Evolutionary conservation across 2,888 invertebrate genomes (phyloP).

Genomic region (Koerneria pararmatus): DNA sequence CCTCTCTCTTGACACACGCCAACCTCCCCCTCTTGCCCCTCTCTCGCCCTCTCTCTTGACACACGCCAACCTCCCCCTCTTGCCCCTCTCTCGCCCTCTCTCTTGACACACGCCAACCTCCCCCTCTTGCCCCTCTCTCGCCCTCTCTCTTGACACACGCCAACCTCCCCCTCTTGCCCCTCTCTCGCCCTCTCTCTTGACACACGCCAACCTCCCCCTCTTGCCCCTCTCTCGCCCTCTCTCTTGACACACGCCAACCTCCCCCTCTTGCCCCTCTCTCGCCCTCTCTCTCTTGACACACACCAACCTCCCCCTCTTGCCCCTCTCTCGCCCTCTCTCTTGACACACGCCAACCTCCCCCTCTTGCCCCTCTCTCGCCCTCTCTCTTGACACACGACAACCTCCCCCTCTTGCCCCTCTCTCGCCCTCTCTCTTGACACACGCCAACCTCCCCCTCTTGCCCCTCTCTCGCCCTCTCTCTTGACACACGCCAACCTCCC

Average conservation of each 20-base stretch:
- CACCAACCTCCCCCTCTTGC: too few species aligned
- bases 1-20: not conserved
- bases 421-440: too few species aligned
- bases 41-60: not conserved
- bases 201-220: not conserved
- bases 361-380: too few species aligned
- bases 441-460: not conserved
- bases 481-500: too few species aligned
- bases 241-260: not conserved
- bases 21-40: conserved; percentile 3
- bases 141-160: not conserved
- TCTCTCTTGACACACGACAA: not conserved
- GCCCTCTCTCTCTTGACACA: too few species aligned
- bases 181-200: not conserved
- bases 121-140: not conserved
- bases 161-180: not conserved
- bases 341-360: too few species aligned
- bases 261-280: too few species aligned
- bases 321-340: too few species aligned
- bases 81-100: conserved; percentile 7
- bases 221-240: not conserved
- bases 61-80: not conserved
- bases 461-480: not conserved
- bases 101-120: too few species aligned
- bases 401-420: not conserved